Conservation (phyloP, 2,888 invertebrate species). For the Pteria penguin region DNA sequence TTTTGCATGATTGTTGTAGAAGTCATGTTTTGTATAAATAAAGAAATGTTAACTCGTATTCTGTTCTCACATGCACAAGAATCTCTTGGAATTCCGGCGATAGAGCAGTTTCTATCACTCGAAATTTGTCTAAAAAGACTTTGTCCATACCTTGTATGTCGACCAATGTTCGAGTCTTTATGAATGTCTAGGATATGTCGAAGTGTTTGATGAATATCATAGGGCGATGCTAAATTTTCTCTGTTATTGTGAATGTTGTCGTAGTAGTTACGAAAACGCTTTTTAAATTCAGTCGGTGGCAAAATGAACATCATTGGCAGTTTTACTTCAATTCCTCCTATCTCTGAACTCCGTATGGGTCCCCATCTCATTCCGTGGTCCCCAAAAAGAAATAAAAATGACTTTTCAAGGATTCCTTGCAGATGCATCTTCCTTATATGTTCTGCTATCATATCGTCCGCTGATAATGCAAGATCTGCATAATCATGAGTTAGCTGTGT, state of each 20-base stretch:
- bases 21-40: too few relatives aligned
- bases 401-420: constrained; percentile 14
- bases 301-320: constrained; percentile 24
- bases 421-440: not conserved
- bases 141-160: too few relatives aligned
- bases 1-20: too few relatives aligned
- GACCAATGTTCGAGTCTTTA: too few relatives aligned
- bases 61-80: too few relatives aligned
- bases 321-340: constrained; percentile 24
- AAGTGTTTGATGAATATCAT: constrained; percentile 29
- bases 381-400: constrained; percentile 31
- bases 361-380: constrained; percentile 33
- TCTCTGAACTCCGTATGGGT: constrained; percentile 10
- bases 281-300: constrained; percentile 9
- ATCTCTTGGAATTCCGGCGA: too few relatives aligned
- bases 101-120: too few relatives aligned
- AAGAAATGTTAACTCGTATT: too few relatives aligned
- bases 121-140: too few relatives aligned
- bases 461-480: constrained; percentile 8
- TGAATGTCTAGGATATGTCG: too few relatives aligned
- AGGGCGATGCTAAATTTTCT: constrained; percentile 11
- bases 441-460: constrained; percentile 3
- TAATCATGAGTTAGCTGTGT: constrained; percentile 27
- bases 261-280: not conserved
- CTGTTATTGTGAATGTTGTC: constrained; percentile 16